A percentile compares a stretch with the other conserved stretches of the same genome.
Conservation (phyloP, 2,113 vertebrate genomes). For the Erpornis zantholeuca region DNA sequence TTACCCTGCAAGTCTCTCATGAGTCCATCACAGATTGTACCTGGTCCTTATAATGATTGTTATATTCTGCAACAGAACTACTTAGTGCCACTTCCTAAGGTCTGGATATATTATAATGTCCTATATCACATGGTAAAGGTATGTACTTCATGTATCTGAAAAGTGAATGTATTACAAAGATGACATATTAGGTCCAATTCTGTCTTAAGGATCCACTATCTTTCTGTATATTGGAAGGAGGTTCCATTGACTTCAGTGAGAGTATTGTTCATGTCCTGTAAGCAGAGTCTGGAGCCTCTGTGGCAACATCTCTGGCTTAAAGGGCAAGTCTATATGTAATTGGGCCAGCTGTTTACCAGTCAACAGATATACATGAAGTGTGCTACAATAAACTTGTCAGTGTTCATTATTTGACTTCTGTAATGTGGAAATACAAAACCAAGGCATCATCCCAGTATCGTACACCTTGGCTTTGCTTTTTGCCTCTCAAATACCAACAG, state of each 20-base stretch:
- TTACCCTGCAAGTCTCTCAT: not conserved
- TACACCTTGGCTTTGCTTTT: not conserved
- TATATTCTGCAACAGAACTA: slow-evolving; percentile 64
- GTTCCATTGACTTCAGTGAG: not conserved
- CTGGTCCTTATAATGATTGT: not conserved
- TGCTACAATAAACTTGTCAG: not conserved
- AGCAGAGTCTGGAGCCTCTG: not conserved
- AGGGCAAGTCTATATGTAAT: not conserved
- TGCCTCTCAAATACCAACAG: not conserved
- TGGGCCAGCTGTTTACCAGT: not conserved
- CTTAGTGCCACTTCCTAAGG: not conserved
- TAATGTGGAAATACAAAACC: not conserved
- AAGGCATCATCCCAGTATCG: fast-evolving
- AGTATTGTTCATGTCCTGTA: not conserved
- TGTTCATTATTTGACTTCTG: not conserved
- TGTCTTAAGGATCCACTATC: not conserved
- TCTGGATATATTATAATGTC: slow-evolving; percentile 61
- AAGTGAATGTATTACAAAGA: not conserved
- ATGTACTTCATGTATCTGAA: slow-evolving; percentile 15
- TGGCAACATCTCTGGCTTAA: not conserved
- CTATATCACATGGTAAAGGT: not conserved
- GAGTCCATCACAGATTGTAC: not conserved
- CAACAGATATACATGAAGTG: not conserved
- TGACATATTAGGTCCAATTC: not conserved
- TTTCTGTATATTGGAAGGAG: not conserved